Conservation (phyloP, 1,140 invertebrate genomes). For the Bilobella aurantiaca region DNA sequence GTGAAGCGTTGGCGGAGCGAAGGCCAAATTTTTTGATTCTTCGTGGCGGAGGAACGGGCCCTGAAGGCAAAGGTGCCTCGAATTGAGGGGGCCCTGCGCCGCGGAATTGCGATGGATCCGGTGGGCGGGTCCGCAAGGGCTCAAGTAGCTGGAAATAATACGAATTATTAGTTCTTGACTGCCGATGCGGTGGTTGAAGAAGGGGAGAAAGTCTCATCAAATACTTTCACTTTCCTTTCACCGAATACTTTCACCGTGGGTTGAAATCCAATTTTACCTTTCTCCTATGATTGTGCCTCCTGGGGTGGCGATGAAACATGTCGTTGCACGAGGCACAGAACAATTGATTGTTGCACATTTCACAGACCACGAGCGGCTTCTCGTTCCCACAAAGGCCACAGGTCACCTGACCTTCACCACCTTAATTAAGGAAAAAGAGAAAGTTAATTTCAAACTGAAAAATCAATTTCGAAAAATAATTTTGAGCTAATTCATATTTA, state of each 20-base stretch:
- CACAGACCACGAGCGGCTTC: conserved; percentile 35
- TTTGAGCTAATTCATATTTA: too few species aligned
- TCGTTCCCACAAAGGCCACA: conserved; percentile 32
- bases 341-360: conserved; percentile 39
- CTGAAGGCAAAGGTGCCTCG: too few species aligned
- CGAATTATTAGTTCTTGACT: background rate
- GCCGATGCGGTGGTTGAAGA: too few species aligned
- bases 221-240: too few species aligned
- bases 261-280: too few species aligned
- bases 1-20: conserved; percentile 25
- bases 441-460: too few species aligned
- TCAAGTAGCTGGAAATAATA: conserved; percentile 23
- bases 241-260: too few species aligned
- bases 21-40: conserved; percentile 51
- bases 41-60: conserved; percentile 74
- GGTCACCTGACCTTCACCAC: conserved; percentile 1
- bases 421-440: conserved; percentile 1
- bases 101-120: conserved; percentile 61
- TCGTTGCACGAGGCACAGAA: conserved; percentile 64
- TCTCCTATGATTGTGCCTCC: conserved; percentile 63
- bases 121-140: conserved; percentile 48
- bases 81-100: too few species aligned
- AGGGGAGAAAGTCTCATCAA: too few species aligned
- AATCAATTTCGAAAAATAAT: too few species aligned
- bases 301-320: conserved; percentile 86